Base-by-base conservation (phyloP, 2,797 vertebrate genomes). In the Gallirallus australis region DNA sequence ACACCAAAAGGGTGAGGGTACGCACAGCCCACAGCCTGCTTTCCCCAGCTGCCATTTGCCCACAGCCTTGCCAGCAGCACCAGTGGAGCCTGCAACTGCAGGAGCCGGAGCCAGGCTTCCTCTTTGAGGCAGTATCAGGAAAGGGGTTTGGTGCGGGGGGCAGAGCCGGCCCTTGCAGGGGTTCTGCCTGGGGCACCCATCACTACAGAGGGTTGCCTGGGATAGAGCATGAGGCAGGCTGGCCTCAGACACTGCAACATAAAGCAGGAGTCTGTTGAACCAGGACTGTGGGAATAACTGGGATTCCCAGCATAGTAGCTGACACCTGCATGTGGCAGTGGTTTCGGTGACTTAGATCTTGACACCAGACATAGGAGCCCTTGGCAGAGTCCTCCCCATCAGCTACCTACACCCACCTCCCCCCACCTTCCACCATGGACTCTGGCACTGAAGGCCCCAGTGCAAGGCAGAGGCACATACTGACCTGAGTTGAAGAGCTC, bases 401-500 rank as follows among this genome's bases (percentile, higher is more conserved):
- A 71, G 50, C n/a, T 57, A 83, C 79, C 42, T 54, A 64, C 1
- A 5, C 33, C 53, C 47, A 53, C 47, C 21, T 47, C 47, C 47
- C 47, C 21, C 47, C 21, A 20, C 45, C 45, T 21, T 31, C 53
- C 47, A 45, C 50, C 18, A 0, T 16, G n/a, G 37, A 20, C 31
- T 42, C 50, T 84, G 72, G 35, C 60, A 71, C 47, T 1, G 3
- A 91, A 68, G 39, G 7, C 31, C 72, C 52, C 45, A 47, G 47
- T 4, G 16, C 24, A 50, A 87, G 45, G 33, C 73, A 63, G 50
- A 82, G 40, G 54, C 59, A 53, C 52, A 40, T 52, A 97, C 98
- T 97, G 77, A 99, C 99, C 99, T 98, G 99, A 97, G 75, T 98
- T 98, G 94, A 99, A 98, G 42, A 98, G 96, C 90, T 99, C 98